Evolutionary conservation across 2,797 vertebrate genomes (phyloP).

Genomic region (Macroramphosus scolopax): DNA sequence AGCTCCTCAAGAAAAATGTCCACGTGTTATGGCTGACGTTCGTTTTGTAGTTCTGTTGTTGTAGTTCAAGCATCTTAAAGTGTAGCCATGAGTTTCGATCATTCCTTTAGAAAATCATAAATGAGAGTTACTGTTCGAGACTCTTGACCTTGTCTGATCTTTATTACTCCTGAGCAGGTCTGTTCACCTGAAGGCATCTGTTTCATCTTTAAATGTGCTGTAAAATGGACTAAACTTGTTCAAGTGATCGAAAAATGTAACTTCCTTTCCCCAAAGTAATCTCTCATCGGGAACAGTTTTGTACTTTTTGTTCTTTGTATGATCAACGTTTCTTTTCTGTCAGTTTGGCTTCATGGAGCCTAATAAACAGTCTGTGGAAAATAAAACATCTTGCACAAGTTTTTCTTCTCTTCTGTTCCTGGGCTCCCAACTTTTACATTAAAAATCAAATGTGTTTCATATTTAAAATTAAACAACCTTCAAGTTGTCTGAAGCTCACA

Average conservation of each 20-base stretch:
- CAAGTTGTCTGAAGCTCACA: too few relatives aligned
- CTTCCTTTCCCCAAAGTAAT: conserved; percentile 76
- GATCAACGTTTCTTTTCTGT: conserved; percentile 85
- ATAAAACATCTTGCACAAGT: too few relatives aligned
- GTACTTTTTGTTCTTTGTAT: conserved; percentile 95
- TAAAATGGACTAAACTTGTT: conserved; percentile 83
- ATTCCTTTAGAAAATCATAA: conserved; percentile 57
- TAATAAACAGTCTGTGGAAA: conserved; percentile 98
- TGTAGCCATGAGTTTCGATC: conserved; percentile 73
- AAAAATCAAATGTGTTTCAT: too few relatives aligned
- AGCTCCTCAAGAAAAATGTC: conserved; percentile 95
- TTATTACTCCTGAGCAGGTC: conserved; percentile 39
- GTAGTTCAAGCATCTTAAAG: conserved; percentile 72
- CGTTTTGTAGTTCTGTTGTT: conserved; percentile 87
- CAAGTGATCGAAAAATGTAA: conserved; percentile 82
- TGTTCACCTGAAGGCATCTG: conserved; percentile 37
- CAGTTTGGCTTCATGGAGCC: conserved; percentile 99
- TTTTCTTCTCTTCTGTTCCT: too few relatives aligned
- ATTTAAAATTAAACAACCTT: too few relatives aligned
- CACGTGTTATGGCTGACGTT: conserved; percentile 85
- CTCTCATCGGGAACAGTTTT: conserved; percentile 87
- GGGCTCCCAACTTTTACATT: too few relatives aligned
- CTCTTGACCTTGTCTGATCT: conserved; percentile 49
- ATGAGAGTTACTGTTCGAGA: conserved; percentile 53
- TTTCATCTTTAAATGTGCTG: conserved; percentile 81